These are phyloP conservation scores for Erithacus rubecula DNA, from an alignment of 2,797 vertebrate species.

Conservation along the genomic window DNA sequence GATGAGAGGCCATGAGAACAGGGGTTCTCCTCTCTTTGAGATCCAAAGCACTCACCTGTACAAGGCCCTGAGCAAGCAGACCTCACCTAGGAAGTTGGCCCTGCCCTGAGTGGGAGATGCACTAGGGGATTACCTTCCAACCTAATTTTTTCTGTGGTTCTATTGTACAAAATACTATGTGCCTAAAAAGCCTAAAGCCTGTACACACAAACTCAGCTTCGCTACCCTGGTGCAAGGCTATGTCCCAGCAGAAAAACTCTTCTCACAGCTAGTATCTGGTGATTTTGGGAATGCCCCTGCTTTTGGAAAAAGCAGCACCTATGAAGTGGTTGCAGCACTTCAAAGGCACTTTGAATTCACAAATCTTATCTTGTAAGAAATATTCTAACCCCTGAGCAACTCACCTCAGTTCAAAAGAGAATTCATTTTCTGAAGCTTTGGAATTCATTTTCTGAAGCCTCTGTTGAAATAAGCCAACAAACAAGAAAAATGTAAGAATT, in stretches of 20 bases:
- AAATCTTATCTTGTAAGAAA: background rate
- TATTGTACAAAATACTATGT: background rate
- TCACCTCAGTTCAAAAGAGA: background rate
- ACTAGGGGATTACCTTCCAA: background rate
- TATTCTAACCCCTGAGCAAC: background rate
- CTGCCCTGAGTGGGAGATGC: background rate
- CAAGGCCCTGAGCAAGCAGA: background rate
- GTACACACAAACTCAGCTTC: background rate
- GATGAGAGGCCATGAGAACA: background rate
- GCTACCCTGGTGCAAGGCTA: background rate
- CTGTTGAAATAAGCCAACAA: background rate
- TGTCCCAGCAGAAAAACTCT: background rate
- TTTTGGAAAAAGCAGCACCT: background rate
- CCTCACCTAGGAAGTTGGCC: background rate
- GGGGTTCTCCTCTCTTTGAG: background rate
- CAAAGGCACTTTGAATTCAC: conserved; percentile 1
- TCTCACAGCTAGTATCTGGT: background rate
- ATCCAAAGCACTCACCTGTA: background rate
- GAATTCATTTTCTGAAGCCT: background rate
- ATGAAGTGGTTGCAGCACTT: background rate
- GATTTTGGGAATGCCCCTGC: background rate
- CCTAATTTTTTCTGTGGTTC: background rate
- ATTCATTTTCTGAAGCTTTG: too few relatives aligned
- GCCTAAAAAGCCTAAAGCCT: background rate
- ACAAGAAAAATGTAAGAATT: background rate